Evolutionary conservation across 1,140 invertebrate genomes (phyloP).

Genomic region (Cyphomyrmex costatus): DNA sequence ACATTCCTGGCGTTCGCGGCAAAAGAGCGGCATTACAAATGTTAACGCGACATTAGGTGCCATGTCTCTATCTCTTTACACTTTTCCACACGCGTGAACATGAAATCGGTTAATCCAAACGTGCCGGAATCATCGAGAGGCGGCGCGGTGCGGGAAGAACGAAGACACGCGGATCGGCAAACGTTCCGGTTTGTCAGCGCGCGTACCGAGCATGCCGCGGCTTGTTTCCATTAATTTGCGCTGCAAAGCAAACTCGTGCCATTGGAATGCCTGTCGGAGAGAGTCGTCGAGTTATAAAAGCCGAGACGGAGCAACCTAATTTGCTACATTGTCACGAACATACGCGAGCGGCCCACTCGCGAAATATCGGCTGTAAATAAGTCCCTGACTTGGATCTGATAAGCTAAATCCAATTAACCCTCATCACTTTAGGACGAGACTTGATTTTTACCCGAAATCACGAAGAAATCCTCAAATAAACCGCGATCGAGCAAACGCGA

Average conservation of each 20-base stretch:
- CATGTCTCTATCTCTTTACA: conserved; percentile 44
- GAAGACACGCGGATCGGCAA: conserved; percentile 60
- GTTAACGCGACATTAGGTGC: conserved; percentile 48
- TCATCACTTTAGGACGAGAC: conserved; percentile 39
- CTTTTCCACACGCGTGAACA: conserved; percentile 45
- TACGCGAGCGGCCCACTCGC: conserved; percentile 42
- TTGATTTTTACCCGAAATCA: conserved; percentile 48
- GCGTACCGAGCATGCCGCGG: conserved; percentile 76
- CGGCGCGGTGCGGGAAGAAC: conserved; percentile 59
- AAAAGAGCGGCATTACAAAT: conserved; percentile 40
- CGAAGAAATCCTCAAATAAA: conserved; percentile 7
- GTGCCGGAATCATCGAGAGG: conserved; percentile 68
- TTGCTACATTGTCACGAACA: conserved; percentile 68
- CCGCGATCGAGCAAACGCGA: conserved; percentile 7
- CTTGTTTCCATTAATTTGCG: conserved; percentile 86
- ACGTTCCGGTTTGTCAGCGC: conserved; percentile 83
- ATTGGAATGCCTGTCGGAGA: conserved; percentile 49
- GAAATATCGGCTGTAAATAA: conserved; percentile 56
- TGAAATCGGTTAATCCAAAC: conserved; percentile 58
- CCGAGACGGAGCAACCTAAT: conserved; percentile 67
- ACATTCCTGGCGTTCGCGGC: conserved; percentile 15
- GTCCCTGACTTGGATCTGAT: conserved; percentile 53
- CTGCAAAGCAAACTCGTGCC: conserved; percentile 72
- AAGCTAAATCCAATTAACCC: conserved; percentile 64
- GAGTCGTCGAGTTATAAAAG: conserved; percentile 63